Evolutionary conservation across 2,888 invertebrate species (phyloP).

Genomic region (Caenorhabditis wallacei): DNA sequence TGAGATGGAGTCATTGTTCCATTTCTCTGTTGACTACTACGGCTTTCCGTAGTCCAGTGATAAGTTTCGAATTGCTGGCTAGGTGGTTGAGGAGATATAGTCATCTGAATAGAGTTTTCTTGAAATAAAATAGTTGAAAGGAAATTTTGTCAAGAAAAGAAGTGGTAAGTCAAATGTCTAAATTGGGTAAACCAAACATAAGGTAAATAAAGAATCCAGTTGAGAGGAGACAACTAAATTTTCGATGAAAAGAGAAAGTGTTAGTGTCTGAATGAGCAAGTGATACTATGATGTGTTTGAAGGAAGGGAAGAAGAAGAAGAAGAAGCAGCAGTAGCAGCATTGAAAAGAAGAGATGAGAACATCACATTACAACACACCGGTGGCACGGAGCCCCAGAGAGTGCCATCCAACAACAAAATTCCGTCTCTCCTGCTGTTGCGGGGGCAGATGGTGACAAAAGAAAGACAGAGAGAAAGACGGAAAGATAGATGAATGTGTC

Average conservation of each 20-base stretch:
- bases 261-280: conserved; percentile 22
- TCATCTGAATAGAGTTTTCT: too few species aligned
- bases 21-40: conserved; percentile 52
- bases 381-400: conserved; percentile 8
- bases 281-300: conserved; percentile 54
- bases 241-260: neutral
- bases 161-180: too few species aligned
- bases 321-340: conserved; percentile 26
- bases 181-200: neutral
- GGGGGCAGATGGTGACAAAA: conserved; percentile 40
- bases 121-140: neutral
- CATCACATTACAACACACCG: conserved; percentile 41
- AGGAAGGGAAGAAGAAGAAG: conserved; percentile 15
- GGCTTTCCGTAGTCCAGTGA: conserved; percentile 66
- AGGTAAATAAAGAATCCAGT: neutral
- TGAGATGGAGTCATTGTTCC: conserved; percentile 51
- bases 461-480: conserved; percentile 6
- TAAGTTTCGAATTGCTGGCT: conserved; percentile 57
- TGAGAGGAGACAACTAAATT: neutral
- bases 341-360: conserved; percentile 26
- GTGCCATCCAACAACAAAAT: conserved; percentile 33
- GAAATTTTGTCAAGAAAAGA: too few species aligned
- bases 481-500: conserved; percentile 8
- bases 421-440: conserved; percentile 23
- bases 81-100: conserved; percentile 54